These are phyloP conservation scores for Nymphalis urticae DNA, from an alignment of 2,888 invertebrate species.

Conservation along the genomic window DNA sequence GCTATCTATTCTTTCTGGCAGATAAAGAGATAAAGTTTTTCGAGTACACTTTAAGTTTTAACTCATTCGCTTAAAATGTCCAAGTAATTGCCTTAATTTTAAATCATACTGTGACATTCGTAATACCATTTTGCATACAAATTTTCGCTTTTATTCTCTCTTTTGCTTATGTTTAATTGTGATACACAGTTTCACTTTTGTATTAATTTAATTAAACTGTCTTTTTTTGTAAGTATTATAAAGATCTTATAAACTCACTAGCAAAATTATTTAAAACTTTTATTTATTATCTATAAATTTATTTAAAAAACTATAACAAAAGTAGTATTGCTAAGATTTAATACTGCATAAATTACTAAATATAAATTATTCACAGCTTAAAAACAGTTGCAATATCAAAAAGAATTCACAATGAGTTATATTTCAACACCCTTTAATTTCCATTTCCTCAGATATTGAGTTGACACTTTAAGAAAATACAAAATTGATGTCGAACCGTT, in stretches of 20 bases:
- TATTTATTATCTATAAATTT: too few species aligned
- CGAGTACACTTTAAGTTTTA: constrained; percentile 14
- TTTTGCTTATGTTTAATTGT: neutral
- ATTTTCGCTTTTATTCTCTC: too few species aligned
- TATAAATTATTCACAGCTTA: neutral
- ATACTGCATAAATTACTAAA: neutral
- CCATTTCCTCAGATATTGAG: constrained; percentile 25
- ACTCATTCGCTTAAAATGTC: constrained; percentile 19
- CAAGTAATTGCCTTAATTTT: constrained; percentile 7
- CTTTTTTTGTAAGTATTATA: too few species aligned
- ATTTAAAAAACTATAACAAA: too few species aligned
- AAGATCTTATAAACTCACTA: too few species aligned
- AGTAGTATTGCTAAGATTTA: neutral
- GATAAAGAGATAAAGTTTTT: constrained; percentile 27
- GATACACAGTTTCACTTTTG: too few species aligned
- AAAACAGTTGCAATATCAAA: constrained; percentile 25
- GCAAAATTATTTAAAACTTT: too few species aligned
- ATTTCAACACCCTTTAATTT: constrained; percentile 34
- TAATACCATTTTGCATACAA: neutral
- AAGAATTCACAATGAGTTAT: constrained; percentile 26
- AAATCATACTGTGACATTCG: neutral
- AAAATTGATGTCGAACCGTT: constrained; percentile 25
- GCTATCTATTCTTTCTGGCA: constrained; percentile 26
- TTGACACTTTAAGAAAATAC: constrained; percentile 29
- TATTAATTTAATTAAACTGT: too few species aligned